Percentiles rank a stretch among this genome's conserved stretches.
Conservation (phyloP, 2,888 invertebrate species). For the Synergus umbraculus region DNA sequence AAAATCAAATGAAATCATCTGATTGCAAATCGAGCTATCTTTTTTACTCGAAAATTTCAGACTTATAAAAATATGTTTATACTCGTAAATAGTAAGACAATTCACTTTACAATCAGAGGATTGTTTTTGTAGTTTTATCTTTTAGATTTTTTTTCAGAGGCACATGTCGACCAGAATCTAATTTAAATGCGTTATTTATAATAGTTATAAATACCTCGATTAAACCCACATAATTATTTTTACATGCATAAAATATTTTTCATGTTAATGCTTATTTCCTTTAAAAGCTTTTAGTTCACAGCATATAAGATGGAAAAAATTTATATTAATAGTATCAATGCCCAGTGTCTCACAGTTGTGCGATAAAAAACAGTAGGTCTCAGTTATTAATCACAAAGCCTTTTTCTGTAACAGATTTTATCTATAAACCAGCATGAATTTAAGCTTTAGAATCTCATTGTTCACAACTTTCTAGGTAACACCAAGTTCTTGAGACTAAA, state of each 20-base stretch:
- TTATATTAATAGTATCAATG: conserved; percentile 11
- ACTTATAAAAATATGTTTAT: not conserved
- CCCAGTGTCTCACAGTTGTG: conserved; percentile 8
- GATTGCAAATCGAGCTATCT: not conserved
- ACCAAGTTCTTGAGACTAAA: conserved; percentile 20
- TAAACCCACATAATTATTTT: not conserved
- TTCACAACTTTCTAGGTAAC: not conserved
- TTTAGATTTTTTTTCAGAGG: not conserved
- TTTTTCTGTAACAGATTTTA: not conserved
- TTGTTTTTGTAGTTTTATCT: not conserved
- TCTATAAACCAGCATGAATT: not conserved
- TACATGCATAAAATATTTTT: not conserved
- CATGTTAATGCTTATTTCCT: not conserved
- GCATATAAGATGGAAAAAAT: not conserved
- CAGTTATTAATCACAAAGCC: not conserved
- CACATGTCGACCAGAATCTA: not conserved
- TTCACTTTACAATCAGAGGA: not conserved
- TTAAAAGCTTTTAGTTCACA: not conserved
- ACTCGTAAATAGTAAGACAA: not conserved
- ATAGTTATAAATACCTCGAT: not conserved
- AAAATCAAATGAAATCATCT: not conserved
- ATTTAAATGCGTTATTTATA: not conserved
- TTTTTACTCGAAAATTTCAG: not conserved
- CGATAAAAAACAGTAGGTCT: not conserved
- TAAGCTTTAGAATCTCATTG: not conserved